phyloP scores from a whole-genome alignment of 2,888 invertebrate species.

The Stenodera caucasica region DNA sequence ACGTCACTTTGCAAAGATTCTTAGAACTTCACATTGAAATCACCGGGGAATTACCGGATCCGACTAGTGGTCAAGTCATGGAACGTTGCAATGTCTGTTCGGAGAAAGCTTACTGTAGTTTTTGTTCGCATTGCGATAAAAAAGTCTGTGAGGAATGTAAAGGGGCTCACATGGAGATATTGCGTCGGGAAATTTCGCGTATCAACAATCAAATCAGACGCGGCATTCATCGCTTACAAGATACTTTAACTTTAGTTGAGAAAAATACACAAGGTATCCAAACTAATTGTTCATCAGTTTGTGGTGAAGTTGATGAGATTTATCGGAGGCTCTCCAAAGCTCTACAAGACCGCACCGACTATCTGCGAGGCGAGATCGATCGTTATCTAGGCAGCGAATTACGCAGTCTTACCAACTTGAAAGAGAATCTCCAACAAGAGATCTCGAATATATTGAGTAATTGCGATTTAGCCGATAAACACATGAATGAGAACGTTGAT shows the following conservation, averaged over 20 bases:
- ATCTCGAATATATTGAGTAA: constrained; percentile 94
- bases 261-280: constrained; percentile 87
- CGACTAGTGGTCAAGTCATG: constrained; percentile 89
- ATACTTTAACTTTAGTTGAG: constrained; percentile 80
- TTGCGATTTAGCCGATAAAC: constrained; percentile 94
- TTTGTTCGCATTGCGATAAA: constrained; percentile 96
- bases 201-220: constrained; percentile 68
- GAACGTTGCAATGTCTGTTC: constrained; percentile 92
- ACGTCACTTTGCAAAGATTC: constrained; percentile 93
- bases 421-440: constrained; percentile 93
- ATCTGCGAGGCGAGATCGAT: constrained; percentile 86
- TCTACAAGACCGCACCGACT: constrained; percentile 86
- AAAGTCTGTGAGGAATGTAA: constrained; percentile 97
- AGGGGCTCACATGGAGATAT: constrained; percentile 92
- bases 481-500: constrained; percentile 80
- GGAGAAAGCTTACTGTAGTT: constrained; percentile 84
- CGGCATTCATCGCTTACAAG: constrained; percentile 85
- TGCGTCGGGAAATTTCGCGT: constrained; percentile 66
- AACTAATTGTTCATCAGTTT: constrained; percentile 86
- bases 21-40: constrained; percentile 92
- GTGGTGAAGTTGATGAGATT: constrained; percentile 93
- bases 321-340: constrained; percentile 85
- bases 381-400: constrained; percentile 88
- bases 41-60: constrained; percentile 87
- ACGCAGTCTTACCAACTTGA: constrained; percentile 80